These are phyloP conservation scores for Strigamia crassipes DNA, from an alignment of 2,888 invertebrate species.

Conservation along the genomic window DNA sequence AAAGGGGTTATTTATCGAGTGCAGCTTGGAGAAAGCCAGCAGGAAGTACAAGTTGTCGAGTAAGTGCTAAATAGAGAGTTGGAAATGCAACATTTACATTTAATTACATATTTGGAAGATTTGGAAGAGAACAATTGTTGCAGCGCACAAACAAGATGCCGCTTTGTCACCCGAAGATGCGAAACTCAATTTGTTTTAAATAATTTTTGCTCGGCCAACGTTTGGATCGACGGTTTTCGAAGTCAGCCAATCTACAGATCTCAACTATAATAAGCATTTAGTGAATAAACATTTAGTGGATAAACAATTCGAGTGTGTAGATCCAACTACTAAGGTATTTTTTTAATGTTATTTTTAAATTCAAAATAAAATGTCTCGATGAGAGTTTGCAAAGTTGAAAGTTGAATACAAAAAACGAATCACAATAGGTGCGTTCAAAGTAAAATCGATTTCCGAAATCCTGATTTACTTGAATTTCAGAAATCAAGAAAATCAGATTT, in stretches of 20 bases:
- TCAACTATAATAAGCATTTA: conserved; percentile 94
- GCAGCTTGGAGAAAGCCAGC: conserved; percentile 93
- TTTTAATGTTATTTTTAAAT: no score
- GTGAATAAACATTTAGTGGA: no score
- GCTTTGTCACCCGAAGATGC: conserved; percentile 96
- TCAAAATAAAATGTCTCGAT: no score
- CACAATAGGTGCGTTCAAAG: no score
- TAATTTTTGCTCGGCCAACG: conserved; percentile 97
- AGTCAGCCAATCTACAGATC: conserved; percentile 97
- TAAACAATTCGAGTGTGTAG: no score
- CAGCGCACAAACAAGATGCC: conserved; percentile 90
- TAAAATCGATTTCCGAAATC: no score
- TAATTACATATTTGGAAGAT: conserved; percentile 74
- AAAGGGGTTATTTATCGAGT: conserved; percentile 95
- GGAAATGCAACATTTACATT: conserved; percentile 10
- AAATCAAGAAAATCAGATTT: no score
- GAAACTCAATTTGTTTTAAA: conserved; percentile 95
- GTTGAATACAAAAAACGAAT: no score
- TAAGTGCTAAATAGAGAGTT: conserved; percentile 61
- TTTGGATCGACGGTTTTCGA: conserved; percentile 99
- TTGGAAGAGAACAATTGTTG: conserved; percentile 90
- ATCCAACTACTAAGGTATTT: no score
- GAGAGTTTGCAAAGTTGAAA: no score
- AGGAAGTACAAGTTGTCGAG: conserved; percentile 91
- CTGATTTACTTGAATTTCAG: no score